phyloP scores from a whole-genome alignment of 2,888 invertebrate species.

The Epinotia nisella region DNA sequence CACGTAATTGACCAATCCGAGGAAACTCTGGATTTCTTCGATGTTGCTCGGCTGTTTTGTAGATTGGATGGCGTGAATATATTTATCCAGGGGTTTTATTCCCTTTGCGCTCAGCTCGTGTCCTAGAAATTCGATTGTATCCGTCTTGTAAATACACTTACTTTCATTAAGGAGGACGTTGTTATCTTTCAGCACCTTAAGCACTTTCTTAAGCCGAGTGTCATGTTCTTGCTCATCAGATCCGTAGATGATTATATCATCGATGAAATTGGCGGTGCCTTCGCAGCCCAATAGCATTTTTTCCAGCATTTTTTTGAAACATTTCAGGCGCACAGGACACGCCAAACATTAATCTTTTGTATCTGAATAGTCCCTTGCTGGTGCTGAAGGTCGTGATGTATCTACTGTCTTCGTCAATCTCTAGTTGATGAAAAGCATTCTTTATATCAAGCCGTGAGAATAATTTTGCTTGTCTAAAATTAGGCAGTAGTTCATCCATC shows the following conservation, averaged over 20 bases:
- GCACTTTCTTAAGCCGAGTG: background rate
- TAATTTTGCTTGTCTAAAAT: slow-evolving; percentile 1
- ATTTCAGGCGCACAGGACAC: slow-evolving; percentile 1
- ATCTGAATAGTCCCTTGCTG: slow-evolving; percentile 7
- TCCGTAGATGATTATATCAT: background rate
- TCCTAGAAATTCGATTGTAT: slow-evolving; percentile 33
- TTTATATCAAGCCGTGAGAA: slow-evolving; percentile 6
- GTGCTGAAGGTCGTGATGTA: slow-evolving; percentile 18
- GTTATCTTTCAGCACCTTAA: background rate
- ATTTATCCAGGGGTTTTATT: slow-evolving; percentile 37
- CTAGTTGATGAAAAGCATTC: slow-evolving; percentile 17
- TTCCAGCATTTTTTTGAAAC: slow-evolving; percentile 53
- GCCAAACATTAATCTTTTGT: slow-evolving; percentile 18
- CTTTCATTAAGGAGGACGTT: no score
- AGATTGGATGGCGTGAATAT: slow-evolving; percentile 23
- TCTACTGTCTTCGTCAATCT: slow-evolving; percentile 7
- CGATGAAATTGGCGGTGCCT: background rate
- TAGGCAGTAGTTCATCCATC: slow-evolving; percentile 9
- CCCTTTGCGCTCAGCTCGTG: slow-evolving; percentile 28
- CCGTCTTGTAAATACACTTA: no score
- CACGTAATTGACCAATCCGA: slow-evolving; percentile 28
- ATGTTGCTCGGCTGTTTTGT: slow-evolving; percentile 20
- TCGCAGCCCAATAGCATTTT: slow-evolving; percentile 48
- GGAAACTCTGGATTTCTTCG: slow-evolving; percentile 37
- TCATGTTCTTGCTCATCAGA: background rate